Evolutionary conservation across 2,888 invertebrate genomes (phyloP).

Genomic region (Steinernema carpocapsae): DNA sequence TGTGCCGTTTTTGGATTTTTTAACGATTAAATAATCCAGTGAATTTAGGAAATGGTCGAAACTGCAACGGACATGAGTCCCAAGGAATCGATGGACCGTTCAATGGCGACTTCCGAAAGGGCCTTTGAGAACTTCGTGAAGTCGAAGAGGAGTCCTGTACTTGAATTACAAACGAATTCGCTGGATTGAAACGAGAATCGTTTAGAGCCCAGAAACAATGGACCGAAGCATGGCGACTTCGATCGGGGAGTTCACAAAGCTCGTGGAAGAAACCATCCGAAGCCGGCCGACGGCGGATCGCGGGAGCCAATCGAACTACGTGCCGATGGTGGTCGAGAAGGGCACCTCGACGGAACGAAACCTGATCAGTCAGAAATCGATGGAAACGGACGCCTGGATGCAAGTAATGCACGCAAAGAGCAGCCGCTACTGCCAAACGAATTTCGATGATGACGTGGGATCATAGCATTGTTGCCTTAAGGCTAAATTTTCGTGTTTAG

Average conservation of each 20-base stretch:
- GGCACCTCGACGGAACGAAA: constrained; percentile 42
- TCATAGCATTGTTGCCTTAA: too few species aligned
- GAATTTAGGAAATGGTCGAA: background rate
- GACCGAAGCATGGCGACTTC: constrained; percentile 49
- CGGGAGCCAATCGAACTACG: background rate
- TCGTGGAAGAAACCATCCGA: constrained; percentile 3
- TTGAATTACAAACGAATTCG: too few species aligned
- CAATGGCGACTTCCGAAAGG: background rate
- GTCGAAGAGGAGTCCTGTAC: background rate
- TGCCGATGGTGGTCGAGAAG: constrained; percentile 36
- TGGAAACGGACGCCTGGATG: constrained; percentile 43
- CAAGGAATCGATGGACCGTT: constrained; percentile 32
- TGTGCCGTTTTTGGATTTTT: too few species aligned
- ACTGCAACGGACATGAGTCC: background rate
- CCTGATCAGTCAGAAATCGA: constrained; percentile 40
- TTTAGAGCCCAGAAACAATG: constrained; percentile 34
- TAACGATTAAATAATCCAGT: too few species aligned
- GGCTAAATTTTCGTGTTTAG: background rate
- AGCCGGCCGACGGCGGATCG: background rate
- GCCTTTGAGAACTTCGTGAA: background rate
- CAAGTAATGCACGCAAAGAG: constrained; percentile 32
- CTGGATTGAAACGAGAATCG: background rate
- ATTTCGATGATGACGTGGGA: background rate
- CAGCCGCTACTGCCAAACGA: background rate
- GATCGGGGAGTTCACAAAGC: constrained; percentile 28